phyloP scores from a whole-genome alignment of 1,140 invertebrate genomes.

The Drosophila nigromelanica region DNA sequence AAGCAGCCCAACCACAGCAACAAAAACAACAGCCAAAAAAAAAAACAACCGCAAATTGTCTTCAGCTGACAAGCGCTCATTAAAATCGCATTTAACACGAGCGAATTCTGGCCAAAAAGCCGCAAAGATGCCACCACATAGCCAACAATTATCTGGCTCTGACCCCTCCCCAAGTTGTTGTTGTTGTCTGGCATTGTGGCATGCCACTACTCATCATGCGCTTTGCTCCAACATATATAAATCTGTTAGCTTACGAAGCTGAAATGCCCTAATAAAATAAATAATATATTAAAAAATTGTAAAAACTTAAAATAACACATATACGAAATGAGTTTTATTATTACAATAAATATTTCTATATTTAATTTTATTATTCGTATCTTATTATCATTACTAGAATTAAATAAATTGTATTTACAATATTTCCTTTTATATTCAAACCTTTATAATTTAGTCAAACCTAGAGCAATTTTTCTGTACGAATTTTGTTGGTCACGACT shows the following conservation, averaged over 20 bases:
- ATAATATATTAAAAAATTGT: background rate
- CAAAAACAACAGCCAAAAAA: background rate
- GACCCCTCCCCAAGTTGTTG: slow-evolving; percentile 13
- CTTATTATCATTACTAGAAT: too few species aligned
- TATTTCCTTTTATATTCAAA: too few species aligned
- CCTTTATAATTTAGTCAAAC: too few species aligned
- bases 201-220: slow-evolving; percentile 56
- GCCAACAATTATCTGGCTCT: slow-evolving; percentile 60
- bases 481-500: too few species aligned
- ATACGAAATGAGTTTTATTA: too few species aligned
- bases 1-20: background rate
- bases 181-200: slow-evolving; percentile 36
- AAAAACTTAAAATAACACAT: too few species aligned
- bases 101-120: slow-evolving; percentile 19
- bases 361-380: too few species aligned
- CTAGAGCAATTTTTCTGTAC: too few species aligned
- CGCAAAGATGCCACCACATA: slow-evolving; percentile 49
- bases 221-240: slow-evolving; percentile 61
- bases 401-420: too few species aligned
- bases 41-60: slow-evolving; percentile 41
- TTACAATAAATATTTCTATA: too few species aligned
- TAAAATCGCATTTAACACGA: slow-evolving; percentile 53
- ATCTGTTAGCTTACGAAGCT: slow-evolving; percentile 42
- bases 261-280: slow-evolving; percentile 2
- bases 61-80: slow-evolving; percentile 43